Evolutionary conservation across 2,797 vertebrate genomes (phyloP), one percentile per base, ranked within the genome.

Genomic region (Anabacerthia variegaticeps): DNA sequence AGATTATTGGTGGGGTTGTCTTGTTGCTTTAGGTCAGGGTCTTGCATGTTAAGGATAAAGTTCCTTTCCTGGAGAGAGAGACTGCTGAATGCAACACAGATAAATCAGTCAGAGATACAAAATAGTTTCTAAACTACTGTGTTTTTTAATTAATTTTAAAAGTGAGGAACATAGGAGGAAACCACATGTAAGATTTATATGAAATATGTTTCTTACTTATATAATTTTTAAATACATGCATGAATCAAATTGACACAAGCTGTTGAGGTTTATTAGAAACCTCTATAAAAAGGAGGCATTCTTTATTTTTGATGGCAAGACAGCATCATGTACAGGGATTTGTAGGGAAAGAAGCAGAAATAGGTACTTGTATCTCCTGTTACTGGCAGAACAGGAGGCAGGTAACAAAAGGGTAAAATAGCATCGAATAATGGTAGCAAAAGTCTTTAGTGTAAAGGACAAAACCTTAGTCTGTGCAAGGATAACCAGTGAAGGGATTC

Each of bases 1-100:
- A 37, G 52, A 54, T 83, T 54, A 17, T 51, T 74, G 30, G 19
- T 37, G 24, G 8, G 7, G 11, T 41, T 85, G 59, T 66, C 3
- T 0, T 10, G 0, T 73, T 71, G 27, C 14, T 76, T 69, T 36
- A 56, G 36, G 43, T 73, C 63, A 67, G 24, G 34, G 14, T 52
- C 58, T 81, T 58, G 3, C 3, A 1, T 41, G n/a, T 69, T 68
- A 54, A 63, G 28, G 36, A 15, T 52, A 18, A 52, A 0, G 0
- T 65, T 30, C 43, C 68, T 28, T 39, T 65, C 24, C 55, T 26
- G n/a, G n/a, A n/a, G 24, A 17, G 18, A 44, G 51, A 65, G 26
- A 28, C 11, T 67, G 51, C 2, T 22, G 77, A 85, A 37, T 63
- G 17, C 32, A 78, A 24, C 36, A 54, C 14, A 12, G 18, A 51